Base-by-base conservation (phyloP, 2,888 invertebrate genomes). In the Coelinius sp. region DNA sequence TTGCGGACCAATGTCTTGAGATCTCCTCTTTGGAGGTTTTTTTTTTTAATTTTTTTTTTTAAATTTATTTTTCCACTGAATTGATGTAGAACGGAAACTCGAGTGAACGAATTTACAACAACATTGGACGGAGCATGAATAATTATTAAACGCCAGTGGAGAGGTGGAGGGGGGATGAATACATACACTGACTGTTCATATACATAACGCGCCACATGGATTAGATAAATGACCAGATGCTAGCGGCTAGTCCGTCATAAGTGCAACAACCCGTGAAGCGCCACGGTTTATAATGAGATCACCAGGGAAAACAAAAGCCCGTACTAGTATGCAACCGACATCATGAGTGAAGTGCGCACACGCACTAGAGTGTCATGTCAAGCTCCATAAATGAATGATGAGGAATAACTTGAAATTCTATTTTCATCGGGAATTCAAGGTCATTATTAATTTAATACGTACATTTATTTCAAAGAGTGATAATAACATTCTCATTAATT, bases 261-360 rank as follows among this genome's bases (percentile, higher is more conserved):
- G 77, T 80, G 81, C 79, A 81, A 78, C 82, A 78, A 81, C 76
- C 81, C 80, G 79, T 82, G 78, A 82, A 82, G 78, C 78, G 79
- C 78, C 77, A 77, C 74, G 76, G 63, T 38, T 78, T 80, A 81
- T 81, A 81, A 81, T 79, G 82, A 81, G 79, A 80, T 80, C 79
- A 76, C 68, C 35, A 53, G 56, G 64, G 68, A 70, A 63, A 63
- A 70, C 64, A 52, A 64, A 63, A 64, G 27, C 49, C n/a, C 63
- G 31, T 66, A 14, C 24, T 25, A 66, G 46, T 49, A 62, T 35
- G 62, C 63, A 63, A 65, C 62, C 62, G 69, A 68, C 66, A 22
- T 25, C 59, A 65, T 56, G 56, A 63, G 22, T 71, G 59, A 70
- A 71, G 25, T 41, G 44, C n/a, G n/a, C n/a, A n/a, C 49, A 53